phyloP scores from a whole-genome alignment of 1,140 invertebrate genomes.

The Proctacanthus coquilletti region DNA sequence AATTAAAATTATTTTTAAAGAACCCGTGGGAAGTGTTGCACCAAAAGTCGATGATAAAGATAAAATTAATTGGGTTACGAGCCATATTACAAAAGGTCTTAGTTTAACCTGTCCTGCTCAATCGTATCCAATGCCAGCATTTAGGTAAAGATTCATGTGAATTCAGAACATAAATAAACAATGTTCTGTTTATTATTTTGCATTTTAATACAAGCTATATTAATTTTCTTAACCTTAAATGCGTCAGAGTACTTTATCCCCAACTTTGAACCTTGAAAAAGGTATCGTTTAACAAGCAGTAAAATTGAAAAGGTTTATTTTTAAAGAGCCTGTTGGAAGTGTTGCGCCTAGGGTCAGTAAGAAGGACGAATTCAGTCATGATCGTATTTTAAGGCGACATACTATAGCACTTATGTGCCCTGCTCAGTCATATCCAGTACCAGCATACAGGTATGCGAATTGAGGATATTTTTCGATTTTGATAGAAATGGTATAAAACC shows the following conservation, averaged over 20 bases:
- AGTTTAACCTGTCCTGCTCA: conserved; percentile 44
- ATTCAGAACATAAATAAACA: not conserved
- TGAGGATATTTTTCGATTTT: not conserved
- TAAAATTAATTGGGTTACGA: conserved; percentile 16
- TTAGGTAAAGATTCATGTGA: conserved; percentile 32
- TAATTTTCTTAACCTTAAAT: no score
- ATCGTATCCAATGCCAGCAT: conserved; percentile 46
- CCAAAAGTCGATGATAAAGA: conserved; percentile 36
- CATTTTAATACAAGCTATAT: no score
- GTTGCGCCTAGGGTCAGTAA: conserved; percentile 43
- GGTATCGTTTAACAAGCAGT: conserved; percentile 8
- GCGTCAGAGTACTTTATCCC: not conserved
- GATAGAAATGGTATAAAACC: no score
- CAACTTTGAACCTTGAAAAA: not conserved
- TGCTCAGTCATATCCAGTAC: conserved; percentile 44
- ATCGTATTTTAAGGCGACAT: conserved; percentile 18
- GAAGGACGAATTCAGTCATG: conserved; percentile 30
- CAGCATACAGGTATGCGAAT: conserved; percentile 34
- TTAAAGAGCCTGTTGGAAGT: conserved; percentile 50
- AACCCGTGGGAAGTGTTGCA: conserved; percentile 48
- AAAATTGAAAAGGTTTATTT: conserved; percentile 3
- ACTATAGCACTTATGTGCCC: conserved; percentile 36
- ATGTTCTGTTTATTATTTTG: no score
- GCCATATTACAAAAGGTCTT: conserved; percentile 14
- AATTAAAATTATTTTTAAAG: conserved; percentile 48